Base-by-base conservation (phyloP, 2,888 invertebrate species). In the Drosophila limbata region DNA sequence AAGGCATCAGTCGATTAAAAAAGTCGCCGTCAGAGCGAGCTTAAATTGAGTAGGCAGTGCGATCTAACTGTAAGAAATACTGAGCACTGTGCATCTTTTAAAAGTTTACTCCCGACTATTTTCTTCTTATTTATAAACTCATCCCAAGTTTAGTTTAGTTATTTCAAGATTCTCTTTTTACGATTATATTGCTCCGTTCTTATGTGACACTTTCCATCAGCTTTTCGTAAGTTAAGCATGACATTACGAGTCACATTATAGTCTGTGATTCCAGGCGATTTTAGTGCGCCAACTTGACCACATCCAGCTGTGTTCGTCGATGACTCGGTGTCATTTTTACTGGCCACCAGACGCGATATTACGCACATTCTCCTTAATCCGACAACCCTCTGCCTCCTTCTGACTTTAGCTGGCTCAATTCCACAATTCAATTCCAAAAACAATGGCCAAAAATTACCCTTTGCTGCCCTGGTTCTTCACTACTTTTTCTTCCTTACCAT, bases 221-320 rank as follows among this genome's bases (percentile, higher is more conserved):
- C 37, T 51, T 51, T 51, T 21, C 15, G 10, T 37, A 6, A n/a
- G 19, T 37, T 37, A 48, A 33, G 48, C 48, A 13, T 8, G 11
- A 9, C 10, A 25, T 51, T 37, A 51, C 51, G 25, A 44, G 13
- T 44, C 19, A 5, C 63, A 63, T 53, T 72, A 52, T 62, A 79
- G 67, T 66, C 70, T 76, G 65, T 61, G 75, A 40, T 63, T 59
- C 42, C 50, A 62, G 55, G 50, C 55, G 66, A 64, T 60, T 71
- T 63, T 25, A 47, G 59, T 71, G 73, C 84, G 89, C 85, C 90
- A 86, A 74, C 74, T 82, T 90, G 90, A 84, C 89, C 91, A 84
- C 78, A 77, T 89, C 90, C 88, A 73, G 86, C 88, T 88, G 88
- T 76, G 85, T 76, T 83, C 88, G 84, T 79, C 73, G 69, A 76